Percentiles rank a stretch among this genome's conserved stretches.
phyloP scores from a whole-genome alignment of 2,888 invertebrate genomes.

The Achlya flavicornis region DNA sequence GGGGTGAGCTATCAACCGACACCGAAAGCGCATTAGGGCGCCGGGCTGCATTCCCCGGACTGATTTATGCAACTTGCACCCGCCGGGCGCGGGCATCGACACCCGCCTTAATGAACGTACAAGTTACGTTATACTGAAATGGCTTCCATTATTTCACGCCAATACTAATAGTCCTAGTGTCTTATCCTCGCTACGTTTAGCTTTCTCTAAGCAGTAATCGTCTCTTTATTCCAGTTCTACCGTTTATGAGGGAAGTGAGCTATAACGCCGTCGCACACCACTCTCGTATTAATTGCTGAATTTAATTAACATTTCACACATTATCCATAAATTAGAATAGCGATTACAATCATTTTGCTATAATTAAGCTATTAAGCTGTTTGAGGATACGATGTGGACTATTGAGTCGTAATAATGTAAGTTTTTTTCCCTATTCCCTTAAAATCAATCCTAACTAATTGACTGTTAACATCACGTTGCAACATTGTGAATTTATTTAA shows the following conservation, averaged over 20 bases:
- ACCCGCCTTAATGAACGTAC: constrained; percentile 77
- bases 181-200: constrained; percentile 43
- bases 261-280: constrained; percentile 4
- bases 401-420: not conserved
- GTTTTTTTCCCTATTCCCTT: not conserved
- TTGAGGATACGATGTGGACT: not conserved
- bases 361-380: constrained; percentile 5
- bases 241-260: constrained; percentile 6
- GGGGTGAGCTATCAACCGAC: constrained; percentile 74
- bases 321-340: constrained; percentile 7
- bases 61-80: constrained; percentile 79
- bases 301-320: constrained; percentile 5
- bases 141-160: constrained; percentile 76
- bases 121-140: constrained; percentile 74
- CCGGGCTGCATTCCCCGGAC: constrained; percentile 71
- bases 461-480: constrained; percentile 1
- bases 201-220: constrained; percentile 36
- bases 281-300: constrained; percentile 1
- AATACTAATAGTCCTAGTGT: constrained; percentile 66
- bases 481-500: not conserved
- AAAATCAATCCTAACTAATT: constrained; percentile 4
- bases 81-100: constrained; percentile 71
- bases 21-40: constrained; percentile 82
- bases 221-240: constrained; percentile 26
- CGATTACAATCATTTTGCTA: constrained; percentile 1